Base-by-base conservation (phyloP, 2,888 invertebrate species). In the Tryphoninae sp. region DNA sequence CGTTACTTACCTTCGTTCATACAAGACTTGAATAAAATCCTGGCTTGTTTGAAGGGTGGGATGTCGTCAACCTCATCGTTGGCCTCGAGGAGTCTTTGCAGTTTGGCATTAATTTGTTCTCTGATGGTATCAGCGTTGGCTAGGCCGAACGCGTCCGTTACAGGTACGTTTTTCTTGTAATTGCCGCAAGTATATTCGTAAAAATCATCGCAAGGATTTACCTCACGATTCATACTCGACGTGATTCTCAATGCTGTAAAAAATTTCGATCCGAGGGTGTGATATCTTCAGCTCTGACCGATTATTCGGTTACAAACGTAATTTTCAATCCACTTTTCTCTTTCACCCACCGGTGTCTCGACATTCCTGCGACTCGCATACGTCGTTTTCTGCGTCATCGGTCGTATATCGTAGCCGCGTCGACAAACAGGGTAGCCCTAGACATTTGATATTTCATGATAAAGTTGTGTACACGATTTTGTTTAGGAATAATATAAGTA, bases 1-100 rank as follows among this genome's bases (percentile, higher is more conserved):
- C 6, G 40, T 26, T n/a, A 94, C 95, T 95, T 93, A 97, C 97
- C 95, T 92, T 95, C 95, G 90, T 98, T 97, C 95, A 98, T 96
- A 92, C 98, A 98, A 67, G 97, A 95, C 88, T 94, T 94, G 93
- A 97, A 98, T 81, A 98, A 92, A n/a, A 95, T 95, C 91, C 97
- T 97, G n/a, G 96, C 96, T 79, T 97, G 94, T 73, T 92, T 93
- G 89, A 96, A 96, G 0, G 96, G 95, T 84, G 94, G 94, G 0
- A 95, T 95, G 84, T 96, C 96, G n/a, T 93, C 92, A 0, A 84
- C 77, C 7, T 42, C 8, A 9, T 8, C 40, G 0, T 95, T 94
- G 85, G 95, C 95, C 84, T 95, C 95, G 45, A 96, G 93, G 86
- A 95, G 93, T 0, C 94, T 92, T 45, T 95, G 91, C 69, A 96